Evolutionary conservation across 2,113 vertebrate genomes (phyloP), one percentile per base, ranked within the genome.

Genomic region (Nyctereutes procyonoides): DNA sequence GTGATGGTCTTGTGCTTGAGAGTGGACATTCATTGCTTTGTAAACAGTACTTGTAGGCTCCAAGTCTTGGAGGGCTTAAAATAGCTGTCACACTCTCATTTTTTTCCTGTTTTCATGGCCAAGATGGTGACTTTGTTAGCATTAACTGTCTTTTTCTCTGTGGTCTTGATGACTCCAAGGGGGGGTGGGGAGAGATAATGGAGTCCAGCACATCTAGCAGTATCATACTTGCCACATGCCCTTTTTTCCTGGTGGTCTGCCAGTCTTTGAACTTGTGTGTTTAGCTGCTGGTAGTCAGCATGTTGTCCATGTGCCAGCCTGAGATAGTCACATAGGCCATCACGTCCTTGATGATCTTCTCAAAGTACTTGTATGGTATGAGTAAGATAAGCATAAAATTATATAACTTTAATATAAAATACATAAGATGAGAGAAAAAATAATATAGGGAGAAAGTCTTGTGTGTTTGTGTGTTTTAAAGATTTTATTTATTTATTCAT

Each of bases 301-400:
- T 99, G 98, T 99, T 99, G 98, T 99, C 99, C 0, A 99, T 99
- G 1, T 99, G 99, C 99, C 99, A 99, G 88, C 99, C 99, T 0
- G 99, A 99, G 97, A 99, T 99, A 90, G 98, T 98, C 90, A 99
- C 98, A 3, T 99, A 99, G 82, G 98, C 98, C 97, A 98, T 98
- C 96, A 99, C 99, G 92, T 99, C 98, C 97, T 99, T 99, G 94
- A 99, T 98, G 0, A 99, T 98, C 90, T 99, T 98, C 9, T 99
- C 98, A 1, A 99, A 99, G 90, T 98, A 79, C 15, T 62, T 15
- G 1, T 43, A 60, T 60, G 35, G 1, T 43, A 60, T 60, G 35
- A 83, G 28, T 28, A 43, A 82, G 80, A 28, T 60, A 43, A 60
- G 38, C 38, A 67, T 16, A 82, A 60, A 60, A 43, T 24, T 38